phyloP scores from a whole-genome alignment of 2,797 vertebrate species.

The Otolemur crassicaudatus region DNA sequence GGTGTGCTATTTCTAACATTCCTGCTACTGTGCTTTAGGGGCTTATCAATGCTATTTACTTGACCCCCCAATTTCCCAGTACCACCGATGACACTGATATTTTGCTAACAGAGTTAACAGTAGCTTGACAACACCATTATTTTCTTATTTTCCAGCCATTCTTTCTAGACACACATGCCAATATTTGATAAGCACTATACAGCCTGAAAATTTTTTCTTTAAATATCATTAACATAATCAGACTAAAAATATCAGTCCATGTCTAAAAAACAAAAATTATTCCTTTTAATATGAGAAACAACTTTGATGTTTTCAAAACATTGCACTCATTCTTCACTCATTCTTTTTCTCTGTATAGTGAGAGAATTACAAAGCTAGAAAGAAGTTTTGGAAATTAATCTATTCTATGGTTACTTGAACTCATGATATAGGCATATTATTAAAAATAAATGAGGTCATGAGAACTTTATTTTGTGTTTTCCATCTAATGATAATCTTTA shows the following conservation, averaged over 20 bases:
- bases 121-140: constrained; percentile 49
- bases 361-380: constrained; percentile 43
- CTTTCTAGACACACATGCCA: background rate
- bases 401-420: background rate
- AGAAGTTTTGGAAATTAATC: background rate
- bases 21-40: background rate
- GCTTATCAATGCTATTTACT: constrained; percentile 19
- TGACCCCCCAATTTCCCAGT: constrained; percentile 33
- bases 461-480: constrained; percentile 49
- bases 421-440: background rate
- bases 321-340: background rate
- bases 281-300: constrained; percentile 20
- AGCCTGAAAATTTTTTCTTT: constrained; percentile 49
- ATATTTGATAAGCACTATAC: constrained; percentile 30
- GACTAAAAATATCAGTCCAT: constrained; percentile 13
- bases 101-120: constrained; percentile 54
- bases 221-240: constrained; percentile 12
- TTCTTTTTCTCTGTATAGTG: background rate
- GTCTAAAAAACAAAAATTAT: constrained; percentile 1
- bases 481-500: constrained; percentile 23
- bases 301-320: constrained; percentile 44
- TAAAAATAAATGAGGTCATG: background rate
- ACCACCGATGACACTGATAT: background rate
- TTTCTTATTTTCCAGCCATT: constrained; percentile 26
- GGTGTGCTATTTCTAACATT: constrained; percentile 44